A percentile compares a stretch with the other conserved stretches of the same genome.
These are phyloP conservation scores for Noctua janthina DNA, from an alignment of 2,888 invertebrate species.

Conservation along the genomic window DNA sequence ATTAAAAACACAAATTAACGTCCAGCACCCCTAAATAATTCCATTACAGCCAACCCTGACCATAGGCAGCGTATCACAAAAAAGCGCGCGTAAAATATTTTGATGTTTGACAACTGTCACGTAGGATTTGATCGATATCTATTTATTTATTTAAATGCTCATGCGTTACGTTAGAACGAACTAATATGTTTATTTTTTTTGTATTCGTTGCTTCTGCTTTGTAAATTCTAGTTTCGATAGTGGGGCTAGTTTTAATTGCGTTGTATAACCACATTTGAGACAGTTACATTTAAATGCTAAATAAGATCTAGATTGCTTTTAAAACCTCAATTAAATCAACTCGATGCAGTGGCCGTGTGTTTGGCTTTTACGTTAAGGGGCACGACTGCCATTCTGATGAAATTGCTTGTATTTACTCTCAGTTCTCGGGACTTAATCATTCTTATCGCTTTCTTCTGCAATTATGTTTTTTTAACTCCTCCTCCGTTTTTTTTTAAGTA, in stretches of 20 bases:
- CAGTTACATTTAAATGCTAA: background rate
- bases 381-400: background rate
- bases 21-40: conserved; percentile 50
- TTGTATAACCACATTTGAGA: background rate
- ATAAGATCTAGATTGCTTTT: conserved; percentile 10
- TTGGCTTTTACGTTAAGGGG: background rate
- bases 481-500: background rate
- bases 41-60: conserved; percentile 76
- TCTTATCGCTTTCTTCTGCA: background rate
- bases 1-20: background rate
- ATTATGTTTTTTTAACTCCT: background rate
- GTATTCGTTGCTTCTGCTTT: conserved; percentile 21
- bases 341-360: background rate
- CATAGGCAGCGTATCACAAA: conserved; percentile 76
- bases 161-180: conserved; percentile 62
- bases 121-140: conserved; percentile 84
- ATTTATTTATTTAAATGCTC: conserved; percentile 81
- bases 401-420: background rate
- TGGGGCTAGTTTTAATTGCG: conserved; percentile 32
- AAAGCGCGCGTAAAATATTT: conserved; percentile 89
- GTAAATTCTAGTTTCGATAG: conserved; percentile 35
- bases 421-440: background rate
- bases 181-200: conserved; percentile 44
- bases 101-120: conserved; percentile 89
- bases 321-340: background rate